A percentile compares a stretch with the other conserved stretches of the same genome.
phyloP scores from a whole-genome alignment of 2,888 invertebrate genomes.

The Bellardia bayeri region DNA sequence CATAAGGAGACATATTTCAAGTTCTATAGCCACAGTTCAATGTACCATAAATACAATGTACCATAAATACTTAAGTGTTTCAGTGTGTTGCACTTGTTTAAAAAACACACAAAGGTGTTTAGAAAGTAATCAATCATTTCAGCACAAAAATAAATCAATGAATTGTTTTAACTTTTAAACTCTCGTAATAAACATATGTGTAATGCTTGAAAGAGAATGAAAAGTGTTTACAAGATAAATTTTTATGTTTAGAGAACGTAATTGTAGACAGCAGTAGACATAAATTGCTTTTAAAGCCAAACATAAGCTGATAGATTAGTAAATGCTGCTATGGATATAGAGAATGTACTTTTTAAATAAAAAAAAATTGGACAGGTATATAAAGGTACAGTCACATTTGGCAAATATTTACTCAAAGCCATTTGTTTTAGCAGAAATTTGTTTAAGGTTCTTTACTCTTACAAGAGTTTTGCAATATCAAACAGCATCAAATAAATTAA shows the following conservation, averaged over 20 bases:
- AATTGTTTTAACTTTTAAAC: slow-evolving; percentile 23
- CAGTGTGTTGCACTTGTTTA: slow-evolving; percentile 14
- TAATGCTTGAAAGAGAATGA: background rate
- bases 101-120: background rate
- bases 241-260: slow-evolving; percentile 26
- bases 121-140: slow-evolving; percentile 50
- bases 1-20: background rate
- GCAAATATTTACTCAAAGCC: no score
- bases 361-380: no score
- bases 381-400: no score
- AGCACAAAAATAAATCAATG: slow-evolving; percentile 22
- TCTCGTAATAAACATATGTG: slow-evolving; percentile 1
- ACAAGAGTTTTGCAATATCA: no score
- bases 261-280: slow-evolving; percentile 8
- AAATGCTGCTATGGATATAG: background rate
- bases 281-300: slow-evolving; percentile 30
- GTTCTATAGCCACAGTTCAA: slow-evolving; percentile 27
- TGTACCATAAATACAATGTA: background rate
- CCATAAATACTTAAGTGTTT: slow-evolving; percentile 13
- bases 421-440: no score
- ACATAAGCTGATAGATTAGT: slow-evolving; percentile 11
- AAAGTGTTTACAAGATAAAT: background rate
- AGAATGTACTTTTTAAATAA: no score
- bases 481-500: no score
- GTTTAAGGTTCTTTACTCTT: no score